These are phyloP conservation scores for Chionomys nivalis DNA, from an alignment of 2,113 vertebrate genomes.

Conservation along the genomic window DNA sequence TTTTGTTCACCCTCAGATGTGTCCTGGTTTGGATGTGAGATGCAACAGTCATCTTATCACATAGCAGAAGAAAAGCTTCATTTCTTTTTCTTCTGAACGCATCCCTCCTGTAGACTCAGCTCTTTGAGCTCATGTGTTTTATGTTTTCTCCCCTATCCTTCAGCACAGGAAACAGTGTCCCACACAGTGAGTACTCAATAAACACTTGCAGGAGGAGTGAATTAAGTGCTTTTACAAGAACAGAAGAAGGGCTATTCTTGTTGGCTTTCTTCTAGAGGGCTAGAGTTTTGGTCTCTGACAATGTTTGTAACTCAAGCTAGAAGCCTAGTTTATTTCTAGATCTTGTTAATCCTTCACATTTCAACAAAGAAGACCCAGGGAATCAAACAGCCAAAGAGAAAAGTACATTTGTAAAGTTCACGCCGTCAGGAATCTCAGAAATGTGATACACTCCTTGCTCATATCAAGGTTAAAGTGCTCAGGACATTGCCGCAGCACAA, in stretches of 20 bases:
- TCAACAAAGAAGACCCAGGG: slow-evolving; percentile 37
- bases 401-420: slow-evolving; percentile 32
- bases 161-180: background rate
- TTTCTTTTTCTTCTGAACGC: slow-evolving; percentile 27
- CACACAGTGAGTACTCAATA: background rate
- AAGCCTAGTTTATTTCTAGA: background rate
- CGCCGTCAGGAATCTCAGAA: slow-evolving; percentile 49
- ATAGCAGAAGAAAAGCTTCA: background rate
- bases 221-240: slow-evolving; percentile 4
- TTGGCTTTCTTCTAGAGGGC: slow-evolving; percentile 30
- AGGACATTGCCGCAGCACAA: background rate
- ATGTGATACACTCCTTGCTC: background rate
- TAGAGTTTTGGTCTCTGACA: background rate
- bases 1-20: background rate
- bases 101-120: background rate
- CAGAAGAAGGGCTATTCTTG: background rate
- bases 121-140: background rate
- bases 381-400: background rate
- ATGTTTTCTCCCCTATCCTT: background rate
- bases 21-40: slow-evolving; percentile 18
- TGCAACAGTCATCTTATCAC: background rate
- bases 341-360: background rate
- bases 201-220: background rate
- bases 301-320: background rate
- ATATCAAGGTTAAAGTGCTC: background rate